Conservation (phyloP, 2,888 invertebrate genomes). For the Artemia sp. region DNA sequence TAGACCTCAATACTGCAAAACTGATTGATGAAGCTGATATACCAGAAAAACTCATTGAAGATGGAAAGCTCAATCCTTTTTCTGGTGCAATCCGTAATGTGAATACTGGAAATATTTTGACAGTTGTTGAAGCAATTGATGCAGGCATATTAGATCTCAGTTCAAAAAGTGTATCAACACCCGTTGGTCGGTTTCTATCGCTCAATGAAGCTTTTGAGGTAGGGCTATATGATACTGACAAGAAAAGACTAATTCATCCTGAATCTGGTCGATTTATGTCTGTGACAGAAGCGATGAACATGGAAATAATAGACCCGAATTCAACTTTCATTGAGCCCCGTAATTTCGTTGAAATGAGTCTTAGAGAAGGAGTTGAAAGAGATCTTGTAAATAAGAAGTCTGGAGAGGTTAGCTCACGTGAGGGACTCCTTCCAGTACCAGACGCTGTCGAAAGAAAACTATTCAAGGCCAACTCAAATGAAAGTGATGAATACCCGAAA, state of each 20-base stretch:
- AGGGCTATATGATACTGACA: constrained; percentile 57
- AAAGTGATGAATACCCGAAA: constrained; percentile 42
- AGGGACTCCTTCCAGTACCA: constrained; percentile 46
- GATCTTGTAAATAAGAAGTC: constrained; percentile 53
- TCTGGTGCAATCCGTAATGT: constrained; percentile 66
- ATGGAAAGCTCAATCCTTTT: constrained; percentile 50
- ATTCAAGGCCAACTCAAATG: constrained; percentile 36
- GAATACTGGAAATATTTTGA: constrained; percentile 56
- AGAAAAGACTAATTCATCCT: constrained; percentile 63
- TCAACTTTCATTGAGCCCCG: constrained; percentile 47
- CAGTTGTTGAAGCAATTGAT: constrained; percentile 64
- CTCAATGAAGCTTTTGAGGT: constrained; percentile 67
- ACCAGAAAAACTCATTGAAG: constrained; percentile 55
- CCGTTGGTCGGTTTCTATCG: constrained; percentile 59
- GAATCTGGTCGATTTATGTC: constrained; percentile 62
- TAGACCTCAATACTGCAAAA: constrained; percentile 55
- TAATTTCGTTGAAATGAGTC: constrained; percentile 47
- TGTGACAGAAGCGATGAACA: constrained; percentile 59
- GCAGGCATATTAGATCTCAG: constrained; percentile 62
- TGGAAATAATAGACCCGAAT: constrained; percentile 63
- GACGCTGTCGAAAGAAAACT: constrained; percentile 48
- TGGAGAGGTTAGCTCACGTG: constrained; percentile 45
- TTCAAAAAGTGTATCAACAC: constrained; percentile 52
- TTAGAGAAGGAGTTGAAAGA: constrained; percentile 55
- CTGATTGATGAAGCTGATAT: constrained; percentile 48